Base-by-base conservation (phyloP, 2,888 invertebrate species). In the Dolomedes plantarius region DNA sequence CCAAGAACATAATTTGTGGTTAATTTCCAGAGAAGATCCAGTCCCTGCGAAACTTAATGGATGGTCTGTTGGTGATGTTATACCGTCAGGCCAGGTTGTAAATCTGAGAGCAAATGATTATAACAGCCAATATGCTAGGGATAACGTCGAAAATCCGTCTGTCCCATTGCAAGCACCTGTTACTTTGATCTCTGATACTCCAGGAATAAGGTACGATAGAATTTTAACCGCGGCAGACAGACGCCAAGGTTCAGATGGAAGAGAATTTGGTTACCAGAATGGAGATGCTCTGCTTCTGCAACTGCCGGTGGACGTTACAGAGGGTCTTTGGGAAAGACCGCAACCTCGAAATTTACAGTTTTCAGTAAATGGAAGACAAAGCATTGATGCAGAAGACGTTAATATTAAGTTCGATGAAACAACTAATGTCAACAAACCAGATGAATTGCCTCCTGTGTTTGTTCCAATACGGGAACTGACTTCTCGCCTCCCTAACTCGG, bases 281-380 rank as follows among this genome's bases (percentile, higher is more conserved):
- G 50, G 73, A 16, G 79, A 69, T 27, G 74, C 64, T 28, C 41
- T 86, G 11, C 46, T 86, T 6, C 64, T 86, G 0, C 69, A 79
- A 32, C 31, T 86, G 27, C 86, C 86, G 13, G 19, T 23, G 5
- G 50, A 69, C 3, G 19, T 69, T n/a, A 27, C 86, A 1, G 31
- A 79, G 1, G 86, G 86, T 9, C 46, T 86, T n/a, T 86, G 86
- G 86, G 86, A 78, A 69, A 27, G 11, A 39, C 79, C 86, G 0
- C 74, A 78, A n/a, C 29, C 68, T 3, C 32, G 67, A 16, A 69
- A 74, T 32, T 41, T 67, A 13, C 46, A 50, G 13, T 39, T 77
- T 36, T 29, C 56, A 13, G 16, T 39, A 16, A 77, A 28, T 31
- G 36, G 39, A 27, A 77, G 77, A 29, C 65, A 72, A 56, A 64